Evolutionary conservation across 2,113 vertebrate genomes (phyloP).

Genomic region (Menidia beryllina): DNA sequence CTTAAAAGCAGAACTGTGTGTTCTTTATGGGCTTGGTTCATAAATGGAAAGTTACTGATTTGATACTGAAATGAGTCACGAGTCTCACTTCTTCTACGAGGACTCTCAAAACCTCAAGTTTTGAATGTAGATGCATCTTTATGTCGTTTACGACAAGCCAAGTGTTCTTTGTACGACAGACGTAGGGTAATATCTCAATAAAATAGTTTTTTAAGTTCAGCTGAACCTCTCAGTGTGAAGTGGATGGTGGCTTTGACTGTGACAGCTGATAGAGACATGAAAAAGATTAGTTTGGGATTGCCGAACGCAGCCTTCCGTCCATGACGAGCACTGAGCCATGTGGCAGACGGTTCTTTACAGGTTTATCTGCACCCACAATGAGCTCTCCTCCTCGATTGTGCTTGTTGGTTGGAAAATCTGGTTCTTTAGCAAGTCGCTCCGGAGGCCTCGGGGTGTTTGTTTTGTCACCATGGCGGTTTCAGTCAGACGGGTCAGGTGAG

Average conservation of each 20-base stretch:
- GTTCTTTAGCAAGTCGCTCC: constrained; percentile 16
- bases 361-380: constrained; percentile 3
- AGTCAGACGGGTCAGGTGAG: constrained; percentile 69
- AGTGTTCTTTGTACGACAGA: background rate
- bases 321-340: no score
- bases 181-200: background rate
- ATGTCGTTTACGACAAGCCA: background rate
- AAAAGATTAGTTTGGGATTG: background rate
- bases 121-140: background rate
- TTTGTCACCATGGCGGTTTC: constrained; percentile 61
- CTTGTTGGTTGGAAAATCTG: constrained; percentile 37
- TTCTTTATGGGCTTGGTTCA: no score
- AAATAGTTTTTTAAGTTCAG: background rate
- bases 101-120: no score
- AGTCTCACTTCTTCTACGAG: no score
- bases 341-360: no score
- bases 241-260: no score
- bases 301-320: no score
- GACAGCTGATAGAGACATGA: background rate
- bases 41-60: no score
- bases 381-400: background rate
- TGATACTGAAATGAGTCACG: no score
- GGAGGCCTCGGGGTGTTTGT: constrained; percentile 53
- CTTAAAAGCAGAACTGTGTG: constrained; percentile 25
- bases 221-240: no score